Evolutionary conservation across 2,113 vertebrate species (phyloP), one percentile per base, ranked within the genome.

Genomic region (Amphilophus citrinellus): DNA sequence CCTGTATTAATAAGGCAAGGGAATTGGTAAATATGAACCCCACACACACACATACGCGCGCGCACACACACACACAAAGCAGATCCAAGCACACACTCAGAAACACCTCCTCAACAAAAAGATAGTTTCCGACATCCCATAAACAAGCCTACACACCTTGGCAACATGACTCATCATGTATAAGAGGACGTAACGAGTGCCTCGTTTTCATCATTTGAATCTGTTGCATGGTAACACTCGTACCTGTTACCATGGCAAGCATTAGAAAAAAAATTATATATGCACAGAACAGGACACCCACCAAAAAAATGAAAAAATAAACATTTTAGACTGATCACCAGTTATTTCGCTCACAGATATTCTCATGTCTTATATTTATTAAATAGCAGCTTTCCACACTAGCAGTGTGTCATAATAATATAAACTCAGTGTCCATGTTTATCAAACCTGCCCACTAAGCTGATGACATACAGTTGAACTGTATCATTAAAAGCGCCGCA

Each of bases 1-100:
- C 92, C 93, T 56, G 62, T 84, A 92, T 94, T 96, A 96, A 95
- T 94, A 95, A 94, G 91, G 80, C 77, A 56, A 86, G 87, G 88
- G 89, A 92, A 90, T 91, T 93, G 91, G 93, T 94, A 94, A 96
- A 94, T 93, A 94, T 65, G 68, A 90, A 91, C 79, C 61, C 76
- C 84, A 60, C 86, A 62, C 77, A 57, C 61, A 57, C 76, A 24
- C 24, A 24, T 24, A 24, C 2, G 24, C 24, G 24, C 24, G 24
- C 24, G 24, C 24, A 24, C 24, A 24, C 24, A 24, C 24, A 24
- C 24, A 24, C 63, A 65, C 61, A 79, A 84, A 71, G 68, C 77
- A 84, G 59, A 58, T 60, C 61, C 37, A 77, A 47, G 18, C 37
- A 30, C 80, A 73, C 77, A 66, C 24, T 24, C 24, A 24, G 24